Base-by-base conservation (phyloP, 92 coral and sea anemone species). In the Pocillopora grandis region DNA sequence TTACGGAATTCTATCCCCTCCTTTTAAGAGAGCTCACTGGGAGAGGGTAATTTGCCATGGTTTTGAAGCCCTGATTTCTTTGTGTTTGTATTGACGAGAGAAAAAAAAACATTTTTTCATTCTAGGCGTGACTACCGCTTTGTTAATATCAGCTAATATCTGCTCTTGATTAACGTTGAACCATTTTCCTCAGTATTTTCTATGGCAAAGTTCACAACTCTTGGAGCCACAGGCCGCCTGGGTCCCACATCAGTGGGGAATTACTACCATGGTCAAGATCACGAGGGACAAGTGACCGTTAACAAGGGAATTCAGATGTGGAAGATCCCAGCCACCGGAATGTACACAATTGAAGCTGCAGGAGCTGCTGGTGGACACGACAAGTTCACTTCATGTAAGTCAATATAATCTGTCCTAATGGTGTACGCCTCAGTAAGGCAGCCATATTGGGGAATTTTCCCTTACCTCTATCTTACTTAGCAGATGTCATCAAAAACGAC, bases 291-390 rank as follows among this genome's bases (percentile, higher is more conserved):
- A 79, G 98, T 94, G 72, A 87, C 91, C 9, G 89, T 94, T 70
- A 89, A 90, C 23, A 91, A 88, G 81, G 98, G 98, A 15, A 73
- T 91, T 20, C 98, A 94, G 78, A 87, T 94, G 93, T 94, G 98
- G 98, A 94, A 94, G 86, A 92, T 94, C 3, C 98, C 98, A 8
- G 98, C 98, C 36, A 85, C 95, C 9, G 98, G 98, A 59, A 88
- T 88, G 75, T 94, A 94, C 89, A 90, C 92, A 2, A 72, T 94
- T 62, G 98, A 94, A 84, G 98, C 98, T 65, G 92, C 95, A 18
- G 98, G 98, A 13, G 98, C 98, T 18, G 90, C 98, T 21, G 98
- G 98, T 19, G 98, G 98, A 75, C 84, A 81, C 68, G 98, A 94
- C 82, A 91, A 94, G 87, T 94, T 94, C 77, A 91, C 92, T 56